These are phyloP conservation scores for Phaetusa simplex DNA, from an alignment of 2,113 vertebrate genomes.

Conservation along the genomic window DNA sequence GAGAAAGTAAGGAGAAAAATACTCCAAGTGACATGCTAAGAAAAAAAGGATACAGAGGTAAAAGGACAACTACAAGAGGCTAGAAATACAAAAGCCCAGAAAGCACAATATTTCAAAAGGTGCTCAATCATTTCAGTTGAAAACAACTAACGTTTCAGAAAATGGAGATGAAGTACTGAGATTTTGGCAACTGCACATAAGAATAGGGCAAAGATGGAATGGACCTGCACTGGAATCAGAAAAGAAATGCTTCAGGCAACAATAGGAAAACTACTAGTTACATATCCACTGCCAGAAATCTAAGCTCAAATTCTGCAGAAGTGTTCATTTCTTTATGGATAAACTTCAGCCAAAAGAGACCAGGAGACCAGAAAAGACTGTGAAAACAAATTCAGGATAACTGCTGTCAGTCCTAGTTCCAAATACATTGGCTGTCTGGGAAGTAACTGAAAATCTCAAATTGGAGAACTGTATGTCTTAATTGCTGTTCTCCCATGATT, in stretches of 20 bases:
- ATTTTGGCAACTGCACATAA: not conserved
- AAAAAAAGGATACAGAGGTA: not conserved
- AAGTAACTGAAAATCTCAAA: not conserved
- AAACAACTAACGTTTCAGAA: not conserved
- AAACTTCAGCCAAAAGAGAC: not conserved
- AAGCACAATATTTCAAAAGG: not conserved
- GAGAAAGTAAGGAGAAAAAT: not conserved
- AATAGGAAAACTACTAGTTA: not conserved
- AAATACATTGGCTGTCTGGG: not conserved
- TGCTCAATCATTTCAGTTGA: not conserved
- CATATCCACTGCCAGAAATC: not conserved
- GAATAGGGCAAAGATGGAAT: not conserved
- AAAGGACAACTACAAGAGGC: not conserved
- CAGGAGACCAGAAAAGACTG: not conserved
- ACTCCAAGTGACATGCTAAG: not conserved
- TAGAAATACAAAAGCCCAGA: not conserved
- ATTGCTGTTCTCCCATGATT: not conserved
- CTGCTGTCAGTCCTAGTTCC: not conserved
- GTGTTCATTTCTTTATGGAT: not conserved
- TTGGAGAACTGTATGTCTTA: not conserved
- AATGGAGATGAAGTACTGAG: not conserved
- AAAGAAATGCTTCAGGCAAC: not conserved
- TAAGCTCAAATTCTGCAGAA: not conserved
- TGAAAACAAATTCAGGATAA: not conserved
- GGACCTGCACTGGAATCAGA: not conserved